Conservation (phyloP, 2,888 invertebrate genomes). For the Pseudanteris insignis region DNA sequence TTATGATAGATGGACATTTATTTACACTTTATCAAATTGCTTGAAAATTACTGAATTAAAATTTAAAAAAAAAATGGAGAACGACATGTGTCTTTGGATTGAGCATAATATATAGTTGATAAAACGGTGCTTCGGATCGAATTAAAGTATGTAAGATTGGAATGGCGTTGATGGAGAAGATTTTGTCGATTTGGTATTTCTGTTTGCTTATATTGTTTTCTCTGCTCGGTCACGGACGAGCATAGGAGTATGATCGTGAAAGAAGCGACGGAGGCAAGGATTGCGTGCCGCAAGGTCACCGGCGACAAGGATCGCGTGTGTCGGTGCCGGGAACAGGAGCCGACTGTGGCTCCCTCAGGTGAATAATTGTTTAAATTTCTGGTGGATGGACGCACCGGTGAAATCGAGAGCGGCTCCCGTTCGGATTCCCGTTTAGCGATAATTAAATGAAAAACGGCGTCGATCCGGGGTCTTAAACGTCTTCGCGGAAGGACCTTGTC, state of each 20-base stretch:
- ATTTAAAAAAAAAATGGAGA: too few species aligned
- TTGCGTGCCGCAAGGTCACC: constrained; percentile 63
- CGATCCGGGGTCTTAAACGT: constrained; percentile 23
- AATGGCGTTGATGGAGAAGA: not conserved
- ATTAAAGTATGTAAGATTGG: constrained; percentile 3
- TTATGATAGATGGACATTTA: too few species aligned
- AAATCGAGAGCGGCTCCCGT: constrained; percentile 42
- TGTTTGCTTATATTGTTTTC: constrained; percentile 1
- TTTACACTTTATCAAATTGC: too few species aligned
- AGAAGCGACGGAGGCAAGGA: constrained; percentile 34
- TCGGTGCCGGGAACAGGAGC: constrained; percentile 57
- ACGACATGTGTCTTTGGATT: too few species aligned
- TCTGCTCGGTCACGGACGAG: constrained; percentile 11
- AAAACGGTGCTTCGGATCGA: too few species aligned
- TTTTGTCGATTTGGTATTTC: too few species aligned
- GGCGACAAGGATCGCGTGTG: constrained; percentile 61
- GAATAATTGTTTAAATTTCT: constrained; percentile 57
- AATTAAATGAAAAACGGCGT: constrained; percentile 59
- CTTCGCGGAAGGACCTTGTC: constrained; percentile 51
- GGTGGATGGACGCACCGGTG: constrained; percentile 43
- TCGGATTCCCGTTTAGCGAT: constrained; percentile 59
- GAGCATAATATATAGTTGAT: too few species aligned
- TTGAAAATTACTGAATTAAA: too few species aligned
- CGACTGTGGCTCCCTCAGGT: constrained; percentile 60
- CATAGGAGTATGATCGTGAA: constrained; percentile 21